A percentile compares a stretch with the other conserved stretches of the same genome.
phyloP scores from a whole-genome alignment of 2,113 vertebrate genomes.

The Rhadina sibilatrix region DNA sequence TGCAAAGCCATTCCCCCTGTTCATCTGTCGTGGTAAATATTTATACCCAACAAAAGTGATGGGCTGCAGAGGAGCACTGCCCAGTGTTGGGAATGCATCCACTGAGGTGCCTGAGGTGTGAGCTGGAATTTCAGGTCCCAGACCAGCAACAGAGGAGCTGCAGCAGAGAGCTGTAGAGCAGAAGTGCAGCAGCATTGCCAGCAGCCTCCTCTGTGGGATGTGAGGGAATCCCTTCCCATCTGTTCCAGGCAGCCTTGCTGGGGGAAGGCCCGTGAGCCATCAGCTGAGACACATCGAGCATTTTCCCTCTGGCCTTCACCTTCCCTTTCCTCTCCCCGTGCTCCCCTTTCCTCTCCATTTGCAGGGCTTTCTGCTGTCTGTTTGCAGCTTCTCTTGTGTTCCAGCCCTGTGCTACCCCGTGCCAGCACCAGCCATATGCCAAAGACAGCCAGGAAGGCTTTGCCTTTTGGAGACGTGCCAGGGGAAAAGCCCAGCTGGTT shows the following conservation, averaged over 20 bases:
- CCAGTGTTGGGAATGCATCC: background rate
- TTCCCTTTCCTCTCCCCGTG: background rate
- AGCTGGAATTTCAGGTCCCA: background rate
- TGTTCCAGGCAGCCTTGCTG: background rate
- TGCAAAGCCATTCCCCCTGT: background rate
- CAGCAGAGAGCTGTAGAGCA: background rate
- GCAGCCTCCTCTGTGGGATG: background rate
- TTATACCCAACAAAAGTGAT: background rate
- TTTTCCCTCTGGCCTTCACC: background rate
- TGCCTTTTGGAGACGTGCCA: background rate
- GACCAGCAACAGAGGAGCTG: background rate
- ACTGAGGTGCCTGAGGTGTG: background rate
- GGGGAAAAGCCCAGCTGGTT: background rate
- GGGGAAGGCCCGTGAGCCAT: background rate
- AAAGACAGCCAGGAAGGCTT: background rate
- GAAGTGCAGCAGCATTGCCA: background rate
- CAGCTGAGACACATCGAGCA: background rate
- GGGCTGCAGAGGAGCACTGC: background rate
- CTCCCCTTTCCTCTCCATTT: background rate
- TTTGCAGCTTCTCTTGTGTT: background rate
- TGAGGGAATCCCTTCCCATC: background rate
- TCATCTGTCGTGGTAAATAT: background rate
- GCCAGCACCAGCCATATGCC: background rate
- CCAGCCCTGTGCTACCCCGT: background rate
- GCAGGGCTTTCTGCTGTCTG: background rate